A percentile compares a stretch with the other conserved stretches of the same genome.
Conservation (phyloP, 1,140 invertebrate species). For the Papilio xuthus region DNA sequence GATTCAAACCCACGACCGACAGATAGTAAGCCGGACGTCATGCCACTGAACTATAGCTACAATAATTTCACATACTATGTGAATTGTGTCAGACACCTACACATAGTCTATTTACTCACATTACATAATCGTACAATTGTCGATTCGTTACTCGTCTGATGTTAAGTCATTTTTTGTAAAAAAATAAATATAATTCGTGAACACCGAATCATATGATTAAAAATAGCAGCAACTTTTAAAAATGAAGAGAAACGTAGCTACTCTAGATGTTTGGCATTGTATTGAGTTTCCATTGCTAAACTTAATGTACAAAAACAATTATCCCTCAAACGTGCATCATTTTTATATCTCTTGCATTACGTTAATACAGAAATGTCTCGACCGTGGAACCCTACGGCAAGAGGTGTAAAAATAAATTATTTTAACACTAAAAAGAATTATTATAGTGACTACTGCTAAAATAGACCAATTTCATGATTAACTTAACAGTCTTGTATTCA, state of each 20-base stretch:
- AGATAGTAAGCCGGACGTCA: background rate
- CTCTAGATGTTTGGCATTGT: background rate
- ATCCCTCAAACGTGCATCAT: no score
- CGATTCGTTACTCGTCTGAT: background rate
- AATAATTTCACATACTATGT: background rate
- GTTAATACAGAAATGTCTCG: no score
- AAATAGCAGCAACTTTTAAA: background rate
- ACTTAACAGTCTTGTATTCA: background rate
- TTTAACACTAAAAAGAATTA: background rate
- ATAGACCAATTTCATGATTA: background rate
- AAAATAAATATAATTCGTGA: background rate
- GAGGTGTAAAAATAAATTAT: background rate
- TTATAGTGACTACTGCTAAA: background rate
- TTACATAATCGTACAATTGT: conserved; percentile 14
- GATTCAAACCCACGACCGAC: background rate
- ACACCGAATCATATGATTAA: conserved; percentile 5
- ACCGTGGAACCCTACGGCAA: background rate
- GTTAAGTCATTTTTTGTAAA: background rate
- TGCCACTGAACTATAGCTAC: background rate
- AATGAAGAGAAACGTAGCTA: background rate
- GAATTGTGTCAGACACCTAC: conserved; percentile 6
- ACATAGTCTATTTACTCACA: conserved; percentile 3
- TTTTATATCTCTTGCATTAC: no score
- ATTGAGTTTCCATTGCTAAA: background rate
- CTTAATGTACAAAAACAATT: no score